These are phyloP conservation scores for Polydrusus cervinus DNA, from an alignment of 2,888 invertebrate species.

Conservation along the genomic window DNA sequence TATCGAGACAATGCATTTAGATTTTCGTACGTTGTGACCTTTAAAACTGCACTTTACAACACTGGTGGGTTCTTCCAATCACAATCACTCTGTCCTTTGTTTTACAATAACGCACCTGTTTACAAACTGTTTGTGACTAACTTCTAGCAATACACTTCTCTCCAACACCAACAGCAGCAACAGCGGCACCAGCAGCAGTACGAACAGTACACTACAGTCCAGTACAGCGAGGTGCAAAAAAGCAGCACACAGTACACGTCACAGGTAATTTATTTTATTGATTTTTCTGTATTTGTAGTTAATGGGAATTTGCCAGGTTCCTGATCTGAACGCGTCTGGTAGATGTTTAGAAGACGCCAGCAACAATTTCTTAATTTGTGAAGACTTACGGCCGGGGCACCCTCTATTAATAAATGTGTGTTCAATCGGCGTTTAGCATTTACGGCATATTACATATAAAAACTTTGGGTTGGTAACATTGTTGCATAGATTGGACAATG, in stretches of 20 bases:
- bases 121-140: constrained; percentile 45
- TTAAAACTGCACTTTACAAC: constrained; percentile 21
- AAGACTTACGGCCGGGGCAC: too few relatives aligned
- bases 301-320: not conserved
- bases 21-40: not conserved
- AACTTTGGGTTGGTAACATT: too few relatives aligned
- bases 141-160: constrained; percentile 51
- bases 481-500: too few relatives aligned
- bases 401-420: too few relatives aligned
- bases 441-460: too few relatives aligned
- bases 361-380: too few relatives aligned
- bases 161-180: constrained; percentile 50
- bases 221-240: constrained; percentile 66
- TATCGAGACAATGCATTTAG: not conserved
- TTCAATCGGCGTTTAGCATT: too few relatives aligned
- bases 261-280: constrained; percentile 34
- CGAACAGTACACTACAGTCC: constrained; percentile 61
- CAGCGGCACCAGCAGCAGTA: constrained; percentile 46
- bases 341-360: too few relatives aligned
- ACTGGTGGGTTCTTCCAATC: constrained; percentile 42
- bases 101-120: constrained; percentile 32
- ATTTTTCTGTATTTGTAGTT: not conserved
- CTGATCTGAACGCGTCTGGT: too few relatives aligned
- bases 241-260: constrained; percentile 56
- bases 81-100: constrained; percentile 31